A percentile compares a stretch with the other conserved stretches of the same genome.
These are phyloP conservation scores for Chrysaora quinquecirrha DNA, from an alignment of 30 jellyfish, hydroid and myxozoan species.

Conservation along the genomic window DNA sequence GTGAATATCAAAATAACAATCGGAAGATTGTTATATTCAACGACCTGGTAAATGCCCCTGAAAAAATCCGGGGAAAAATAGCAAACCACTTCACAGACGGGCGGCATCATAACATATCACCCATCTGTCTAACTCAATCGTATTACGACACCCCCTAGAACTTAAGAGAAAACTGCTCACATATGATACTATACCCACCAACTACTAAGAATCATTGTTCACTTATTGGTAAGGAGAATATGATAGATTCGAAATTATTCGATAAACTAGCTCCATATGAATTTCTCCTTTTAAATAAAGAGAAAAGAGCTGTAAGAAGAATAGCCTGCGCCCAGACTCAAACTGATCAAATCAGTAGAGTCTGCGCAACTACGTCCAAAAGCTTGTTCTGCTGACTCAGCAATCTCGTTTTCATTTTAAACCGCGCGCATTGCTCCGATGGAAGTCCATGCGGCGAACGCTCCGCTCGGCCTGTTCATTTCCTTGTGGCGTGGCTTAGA, in stretches of 20 bases:
- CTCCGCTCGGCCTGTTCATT: too few species aligned
- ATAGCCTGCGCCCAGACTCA: too few species aligned
- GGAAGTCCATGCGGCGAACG: too few species aligned
- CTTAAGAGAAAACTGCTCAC: constrained; percentile 19
- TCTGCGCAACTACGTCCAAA: too few species aligned
- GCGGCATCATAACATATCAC: constrained; percentile 24
- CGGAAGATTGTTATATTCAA: background rate
- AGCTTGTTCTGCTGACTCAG: too few species aligned
- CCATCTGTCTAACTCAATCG: constrained; percentile 16
- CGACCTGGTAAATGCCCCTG: constrained; percentile 38
- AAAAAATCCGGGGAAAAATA: constrained; percentile 13
- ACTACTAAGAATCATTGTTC: constrained; percentile 34
- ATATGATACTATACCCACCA: constrained; percentile 53
- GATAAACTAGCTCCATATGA: constrained; percentile 37
- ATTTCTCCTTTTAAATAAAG: constrained; percentile 23
- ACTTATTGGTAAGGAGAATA: constrained; percentile 30
- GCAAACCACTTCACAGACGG: constrained; percentile 46
- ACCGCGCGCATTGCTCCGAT: too few species aligned
- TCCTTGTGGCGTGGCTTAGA: too few species aligned
- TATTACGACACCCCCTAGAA: constrained; percentile 37
- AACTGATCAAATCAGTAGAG: too few species aligned
- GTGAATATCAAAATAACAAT: constrained; percentile 14
- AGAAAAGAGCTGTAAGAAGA: constrained; percentile 25
- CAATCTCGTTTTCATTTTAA: too few species aligned
- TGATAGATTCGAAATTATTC: background rate